Evolutionary conservation across 2,888 invertebrate genomes (phyloP).

Genomic region (Leptopilina drosophilae): DNA sequence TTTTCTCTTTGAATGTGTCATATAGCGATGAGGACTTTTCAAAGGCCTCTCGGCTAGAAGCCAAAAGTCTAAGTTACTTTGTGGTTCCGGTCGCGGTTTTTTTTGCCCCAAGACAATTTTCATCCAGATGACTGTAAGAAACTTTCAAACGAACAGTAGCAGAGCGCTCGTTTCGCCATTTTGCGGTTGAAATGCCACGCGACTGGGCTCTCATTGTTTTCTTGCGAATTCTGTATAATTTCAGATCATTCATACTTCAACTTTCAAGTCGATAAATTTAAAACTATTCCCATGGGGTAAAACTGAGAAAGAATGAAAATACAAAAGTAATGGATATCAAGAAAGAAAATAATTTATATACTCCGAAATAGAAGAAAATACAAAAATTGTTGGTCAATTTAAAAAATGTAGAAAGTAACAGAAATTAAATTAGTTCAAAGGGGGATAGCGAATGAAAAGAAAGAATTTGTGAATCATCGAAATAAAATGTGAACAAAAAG

Average conservation of each 20-base stretch:
- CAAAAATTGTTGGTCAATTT: too few species aligned
- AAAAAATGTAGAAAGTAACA: too few species aligned
- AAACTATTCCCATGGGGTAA: neutral
- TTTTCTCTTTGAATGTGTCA: too few species aligned
- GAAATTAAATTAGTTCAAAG: too few species aligned
- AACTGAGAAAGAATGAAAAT: neutral
- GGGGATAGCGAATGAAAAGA: too few species aligned
- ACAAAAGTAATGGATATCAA: too few species aligned
- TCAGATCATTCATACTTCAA: neutral
- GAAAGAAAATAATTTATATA: too few species aligned
- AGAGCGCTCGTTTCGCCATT: slow-evolving; percentile 12
- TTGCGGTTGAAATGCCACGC: slow-evolving; percentile 37
- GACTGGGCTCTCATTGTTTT: slow-evolving; percentile 37
- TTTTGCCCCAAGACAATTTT: slow-evolving; percentile 9
- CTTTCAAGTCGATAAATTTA: neutral
- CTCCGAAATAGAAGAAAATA: too few species aligned
- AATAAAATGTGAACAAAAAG: too few species aligned
- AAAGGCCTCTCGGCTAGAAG: too few species aligned
- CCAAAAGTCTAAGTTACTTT: neutral
- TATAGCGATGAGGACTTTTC: too few species aligned
- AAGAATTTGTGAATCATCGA: too few species aligned
- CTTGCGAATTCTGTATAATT: slow-evolving; percentile 7
- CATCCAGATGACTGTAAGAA: neutral
- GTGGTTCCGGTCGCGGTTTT: neutral
- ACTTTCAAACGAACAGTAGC: slow-evolving; percentile 28